Evolutionary conservation across 2,888 invertebrate species (phyloP).

Genomic region (Rhagonycha lutea): DNA sequence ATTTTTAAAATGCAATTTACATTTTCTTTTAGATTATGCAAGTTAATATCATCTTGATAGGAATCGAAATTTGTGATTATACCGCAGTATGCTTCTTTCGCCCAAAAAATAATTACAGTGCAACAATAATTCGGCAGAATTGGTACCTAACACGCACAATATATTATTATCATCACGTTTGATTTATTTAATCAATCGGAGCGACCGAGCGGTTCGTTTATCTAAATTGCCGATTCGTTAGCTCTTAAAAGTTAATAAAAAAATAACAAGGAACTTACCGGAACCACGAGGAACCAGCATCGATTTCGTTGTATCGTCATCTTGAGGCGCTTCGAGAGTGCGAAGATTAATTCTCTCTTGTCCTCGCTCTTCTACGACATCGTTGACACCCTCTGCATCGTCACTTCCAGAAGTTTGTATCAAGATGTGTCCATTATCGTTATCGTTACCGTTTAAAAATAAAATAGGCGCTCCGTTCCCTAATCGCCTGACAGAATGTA

Average conservation of each 20-base stretch:
- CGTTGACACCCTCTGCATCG: slow-evolving; percentile 35
- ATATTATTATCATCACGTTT: neutral
- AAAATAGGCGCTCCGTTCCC: slow-evolving; percentile 50
- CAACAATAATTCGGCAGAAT: neutral
- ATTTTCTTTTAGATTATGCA: slow-evolving; percentile 35
- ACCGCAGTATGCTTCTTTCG: slow-evolving; percentile 15
- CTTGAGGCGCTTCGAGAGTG: slow-evolving; percentile 46
- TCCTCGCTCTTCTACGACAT: slow-evolving; percentile 24
- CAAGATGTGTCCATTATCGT: slow-evolving; percentile 47
- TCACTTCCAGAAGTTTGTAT: slow-evolving; percentile 48
- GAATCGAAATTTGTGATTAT: slow-evolving; percentile 9
- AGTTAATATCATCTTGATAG: slow-evolving; percentile 3
- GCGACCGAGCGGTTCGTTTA: neutral
- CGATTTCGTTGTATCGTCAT: slow-evolving; percentile 43
- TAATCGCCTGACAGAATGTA: slow-evolving; percentile 52
- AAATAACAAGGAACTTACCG: slow-evolving; percentile 40
- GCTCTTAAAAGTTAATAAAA: neutral
- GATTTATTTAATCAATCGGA: neutral
- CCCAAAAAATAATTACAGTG: neutral
- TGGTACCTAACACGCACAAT: neutral
- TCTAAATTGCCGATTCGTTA: neutral
- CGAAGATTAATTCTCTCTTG: slow-evolving; percentile 33
- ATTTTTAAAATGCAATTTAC: slow-evolving; percentile 45
- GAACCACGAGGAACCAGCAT: slow-evolving; percentile 49
- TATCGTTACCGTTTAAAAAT: slow-evolving; percentile 49